phyloP scores from a whole-genome alignment of 2,888 invertebrate genomes.

The Dasypolia templi region DNA sequence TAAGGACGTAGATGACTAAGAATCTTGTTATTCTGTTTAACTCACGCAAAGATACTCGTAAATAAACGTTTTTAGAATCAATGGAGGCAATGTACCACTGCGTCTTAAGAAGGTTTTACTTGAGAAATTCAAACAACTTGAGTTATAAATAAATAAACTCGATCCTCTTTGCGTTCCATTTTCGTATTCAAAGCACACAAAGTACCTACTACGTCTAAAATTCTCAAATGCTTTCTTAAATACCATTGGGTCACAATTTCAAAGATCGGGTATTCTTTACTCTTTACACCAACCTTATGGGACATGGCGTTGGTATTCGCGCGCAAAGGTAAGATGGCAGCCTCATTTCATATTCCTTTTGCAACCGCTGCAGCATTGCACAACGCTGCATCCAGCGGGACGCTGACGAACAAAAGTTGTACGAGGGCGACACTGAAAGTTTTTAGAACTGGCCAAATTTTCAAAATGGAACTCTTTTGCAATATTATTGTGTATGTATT shows the following conservation, averaged over 20 bases:
- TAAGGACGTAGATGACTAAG: neutral
- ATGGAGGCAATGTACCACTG: conserved; percentile 1
- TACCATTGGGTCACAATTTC: conserved; percentile 48
- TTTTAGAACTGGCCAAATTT: too few species aligned
- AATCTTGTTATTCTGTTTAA: neutral
- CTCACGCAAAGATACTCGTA: neutral
- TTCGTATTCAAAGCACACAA: conserved; percentile 29
- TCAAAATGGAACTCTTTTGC: too few species aligned
- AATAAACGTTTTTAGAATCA: conserved; percentile 12
- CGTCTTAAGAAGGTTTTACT: conserved; percentile 23
- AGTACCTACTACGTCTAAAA: conserved; percentile 15
- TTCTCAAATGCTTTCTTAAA: conserved; percentile 40
- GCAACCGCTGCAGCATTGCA: conserved; percentile 53
- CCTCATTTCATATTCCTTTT: conserved; percentile 71
- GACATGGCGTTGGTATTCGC: conserved; percentile 57
- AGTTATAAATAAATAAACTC: conserved; percentile 36
- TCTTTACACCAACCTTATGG: conserved; percentile 37
- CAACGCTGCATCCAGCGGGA: conserved; percentile 47
- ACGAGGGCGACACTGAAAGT: too few species aligned
- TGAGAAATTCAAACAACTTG: conserved; percentile 25
- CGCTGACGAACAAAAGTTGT: conserved; percentile 54
- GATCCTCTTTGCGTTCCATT: conserved; percentile 30
- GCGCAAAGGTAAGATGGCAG: conserved; percentile 57
- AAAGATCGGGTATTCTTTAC: conserved; percentile 51
- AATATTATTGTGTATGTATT: too few species aligned